Conservation (phyloP, 2,797 vertebrate species). For the Pteropus rufus region DNA sequence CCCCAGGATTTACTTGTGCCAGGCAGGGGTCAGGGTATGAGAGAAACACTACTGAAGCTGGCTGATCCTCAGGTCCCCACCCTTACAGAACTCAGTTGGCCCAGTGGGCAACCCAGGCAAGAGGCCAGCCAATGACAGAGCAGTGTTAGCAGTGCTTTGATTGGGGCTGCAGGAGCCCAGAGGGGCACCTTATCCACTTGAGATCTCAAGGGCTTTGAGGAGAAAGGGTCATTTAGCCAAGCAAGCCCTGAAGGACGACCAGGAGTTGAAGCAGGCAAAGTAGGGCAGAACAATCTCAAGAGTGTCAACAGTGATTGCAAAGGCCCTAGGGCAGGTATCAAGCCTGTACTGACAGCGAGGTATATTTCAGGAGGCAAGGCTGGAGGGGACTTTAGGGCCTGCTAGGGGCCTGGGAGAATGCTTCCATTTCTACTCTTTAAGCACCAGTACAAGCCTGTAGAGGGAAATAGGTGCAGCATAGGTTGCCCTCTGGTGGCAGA, state of each 20-base stretch:
- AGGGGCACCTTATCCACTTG: not conserved
- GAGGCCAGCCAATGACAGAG: not conserved
- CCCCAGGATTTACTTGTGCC: not conserved
- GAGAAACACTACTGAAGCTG: not conserved
- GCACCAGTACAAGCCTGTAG: not conserved
- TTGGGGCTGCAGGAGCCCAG: not conserved
- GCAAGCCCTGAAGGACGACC: not conserved
- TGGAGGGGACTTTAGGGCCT: not conserved
- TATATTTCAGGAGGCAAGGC: not conserved
- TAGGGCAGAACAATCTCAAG: not conserved
- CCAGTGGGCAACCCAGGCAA: not conserved
- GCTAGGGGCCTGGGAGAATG: not conserved
- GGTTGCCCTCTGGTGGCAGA: conserved; percentile 59
- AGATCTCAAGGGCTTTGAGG: not conserved
- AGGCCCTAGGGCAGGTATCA: not conserved
- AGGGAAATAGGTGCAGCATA: not conserved
- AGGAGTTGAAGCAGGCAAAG: not conserved
- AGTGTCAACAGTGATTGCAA: not conserved
- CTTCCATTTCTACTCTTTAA: not conserved
- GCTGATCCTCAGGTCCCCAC: not conserved
- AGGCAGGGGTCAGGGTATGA: not conserved
- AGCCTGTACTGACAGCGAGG: not conserved
- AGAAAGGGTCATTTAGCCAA: not conserved
- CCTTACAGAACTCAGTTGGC: not conserved
- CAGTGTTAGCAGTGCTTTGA: not conserved